Evolutionary conservation across 2,797 vertebrate species (phyloP), one percentile per base, ranked within the genome.

Genomic region (Tachyglossus aculeatus): DNA sequence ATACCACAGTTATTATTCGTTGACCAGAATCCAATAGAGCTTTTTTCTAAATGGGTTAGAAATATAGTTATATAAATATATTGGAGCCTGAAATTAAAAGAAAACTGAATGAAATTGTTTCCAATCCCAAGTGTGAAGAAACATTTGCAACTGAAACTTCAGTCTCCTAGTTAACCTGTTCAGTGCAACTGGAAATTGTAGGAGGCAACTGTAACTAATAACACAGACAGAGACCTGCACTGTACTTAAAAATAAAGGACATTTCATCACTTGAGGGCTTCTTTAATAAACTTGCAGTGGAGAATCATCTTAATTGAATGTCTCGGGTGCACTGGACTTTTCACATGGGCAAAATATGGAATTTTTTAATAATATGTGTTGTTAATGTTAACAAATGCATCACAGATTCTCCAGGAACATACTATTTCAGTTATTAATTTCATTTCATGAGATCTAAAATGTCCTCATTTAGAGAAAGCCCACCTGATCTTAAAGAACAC

Each of bases 241-340:
- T 71, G 10, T 48, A 39, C 56, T 74, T 77, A 63, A 79, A 67
- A 63, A 34, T 70, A 59, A 73, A 77, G 24, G 25, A 60, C 56
- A 52, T 52, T 43, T 53, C n/a, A 18, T 66, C n/a, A 51, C 51
- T 31, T n/a, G n/a, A 29, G 47, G 47, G 21, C 44, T 55, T n/a
- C 1, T 47, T 74, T 45, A 76, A 62, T 69, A 69, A 69, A 62
- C 55, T 51, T 38, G 16, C 19, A 58, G 41, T 51, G 58, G 47
- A 67, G 53, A 74, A 45, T 9, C 24, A 63, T 71, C 57, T 78
- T 78, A 78, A 78, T 54, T 67, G 60, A 62, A 25, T 56, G 25
- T 60, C 39, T 79, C 57, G 61, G 60, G 41, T 61, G 24, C 57
- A 38, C 44, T 63, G 43, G 34, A 43, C 16, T 67, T 22, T 56